Evolutionary conservation across 2,888 invertebrate species (phyloP).

Genomic region (Rotaria macrura): DNA sequence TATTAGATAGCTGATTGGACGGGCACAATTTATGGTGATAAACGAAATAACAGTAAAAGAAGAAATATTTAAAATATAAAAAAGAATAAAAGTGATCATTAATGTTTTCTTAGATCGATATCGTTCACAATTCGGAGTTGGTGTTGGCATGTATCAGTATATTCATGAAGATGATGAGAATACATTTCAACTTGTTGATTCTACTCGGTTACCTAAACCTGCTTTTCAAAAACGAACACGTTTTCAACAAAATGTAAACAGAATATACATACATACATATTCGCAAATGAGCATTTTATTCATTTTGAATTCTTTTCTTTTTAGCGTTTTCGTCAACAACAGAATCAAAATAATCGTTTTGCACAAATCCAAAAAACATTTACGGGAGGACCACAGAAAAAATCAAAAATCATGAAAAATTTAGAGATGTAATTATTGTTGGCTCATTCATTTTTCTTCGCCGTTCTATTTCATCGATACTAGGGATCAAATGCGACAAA

Average conservation of each 20-base stretch:
- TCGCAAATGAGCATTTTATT: no score
- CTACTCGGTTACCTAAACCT: conserved; percentile 53
- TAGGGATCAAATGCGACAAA: conserved; percentile 23
- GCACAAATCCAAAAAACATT: conserved; percentile 56
- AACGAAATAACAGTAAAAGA: conserved; percentile 64
- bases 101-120: conserved; percentile 44
- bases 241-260: conserved; percentile 27
- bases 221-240: conserved; percentile 29
- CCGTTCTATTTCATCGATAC: background rate
- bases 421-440: conserved; percentile 50
- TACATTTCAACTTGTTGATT: conserved; percentile 93
- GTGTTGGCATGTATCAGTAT: conserved; percentile 87
- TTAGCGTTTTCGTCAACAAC: conserved; percentile 54
- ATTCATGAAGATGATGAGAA: conserved; percentile 97
- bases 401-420: conserved; percentile 70
- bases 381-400: conserved; percentile 54
- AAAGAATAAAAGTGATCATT: background rate
- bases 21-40: conserved; percentile 77
- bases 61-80: background rate
- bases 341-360: conserved; percentile 38
- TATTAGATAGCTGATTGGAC: conserved; percentile 75
- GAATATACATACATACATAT: background rate
- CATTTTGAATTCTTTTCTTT: background rate
- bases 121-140: conserved; percentile 45
- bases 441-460: no score